Conservation (phyloP, 2,797 vertebrate species). For the Chaenodraco wilsoni region DNA sequence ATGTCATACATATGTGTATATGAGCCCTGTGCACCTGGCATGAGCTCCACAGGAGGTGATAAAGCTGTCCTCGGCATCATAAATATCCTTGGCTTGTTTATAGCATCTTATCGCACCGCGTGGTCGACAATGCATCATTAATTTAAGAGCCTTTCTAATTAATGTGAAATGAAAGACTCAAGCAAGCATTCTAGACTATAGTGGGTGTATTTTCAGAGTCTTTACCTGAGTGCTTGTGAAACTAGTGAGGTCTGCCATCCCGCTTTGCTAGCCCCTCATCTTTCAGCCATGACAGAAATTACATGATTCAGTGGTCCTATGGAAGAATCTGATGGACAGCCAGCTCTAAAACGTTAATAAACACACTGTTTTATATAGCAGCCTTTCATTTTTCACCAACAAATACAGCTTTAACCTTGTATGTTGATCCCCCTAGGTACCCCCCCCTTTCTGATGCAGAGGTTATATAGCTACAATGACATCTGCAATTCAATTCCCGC, state of each 20-base stretch:
- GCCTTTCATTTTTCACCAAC: conserved; percentile 65
- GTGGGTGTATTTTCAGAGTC: conserved; percentile 49
- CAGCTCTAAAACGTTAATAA: conserved; percentile 75
- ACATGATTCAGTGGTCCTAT: conserved; percentile 73
- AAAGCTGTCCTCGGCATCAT: conserved; percentile 50
- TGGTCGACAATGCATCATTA: conserved; percentile 71
- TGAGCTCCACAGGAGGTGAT: conserved; percentile 53
- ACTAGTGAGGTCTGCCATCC: conserved; percentile 46
- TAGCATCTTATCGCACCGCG: conserved; percentile 61
- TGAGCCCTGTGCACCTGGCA: conserved; percentile 28
- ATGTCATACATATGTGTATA: conserved; percentile 15
- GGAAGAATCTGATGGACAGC: conserved; percentile 68
- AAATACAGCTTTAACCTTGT: conserved; percentile 78
- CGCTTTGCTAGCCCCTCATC: conserved; percentile 63
- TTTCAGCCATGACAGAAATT: conserved; percentile 78
- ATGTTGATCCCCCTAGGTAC: neutral
- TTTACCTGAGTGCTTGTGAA: conserved; percentile 57
- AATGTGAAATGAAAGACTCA: conserved; percentile 73
- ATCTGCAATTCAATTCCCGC: conserved; percentile 73
- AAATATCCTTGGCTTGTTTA: conserved; percentile 75
- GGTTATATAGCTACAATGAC: conserved; percentile 63
- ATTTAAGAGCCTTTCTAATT: conserved; percentile 76
- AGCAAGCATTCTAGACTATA: conserved; percentile 49
- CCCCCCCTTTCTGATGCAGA: conserved; percentile 19
- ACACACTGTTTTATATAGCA: conserved; percentile 65